Percentiles rank a stretch among this genome's conserved stretches.
Conservation (phyloP, 2,113 vertebrate species). For the Nycticryphes semicollaris region DNA sequence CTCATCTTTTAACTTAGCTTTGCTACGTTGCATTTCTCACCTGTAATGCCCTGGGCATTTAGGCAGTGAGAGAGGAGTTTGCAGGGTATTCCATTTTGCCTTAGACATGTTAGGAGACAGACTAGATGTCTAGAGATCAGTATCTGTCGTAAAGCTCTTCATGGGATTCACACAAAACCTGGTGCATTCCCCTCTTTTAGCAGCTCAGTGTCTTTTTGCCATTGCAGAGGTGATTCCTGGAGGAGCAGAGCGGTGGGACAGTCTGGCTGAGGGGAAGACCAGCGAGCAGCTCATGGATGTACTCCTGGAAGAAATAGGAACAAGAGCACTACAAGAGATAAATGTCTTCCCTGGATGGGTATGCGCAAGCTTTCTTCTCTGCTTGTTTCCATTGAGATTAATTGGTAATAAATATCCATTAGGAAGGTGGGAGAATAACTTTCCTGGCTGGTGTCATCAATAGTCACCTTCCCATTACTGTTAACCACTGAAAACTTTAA, state of each 20-base stretch:
- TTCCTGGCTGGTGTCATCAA: background rate
- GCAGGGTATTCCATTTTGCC: background rate
- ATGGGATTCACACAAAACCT: background rate
- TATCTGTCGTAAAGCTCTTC: background rate
- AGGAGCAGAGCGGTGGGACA: conserved; percentile 56
- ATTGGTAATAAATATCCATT: background rate
- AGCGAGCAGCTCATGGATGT: conserved; percentile 75
- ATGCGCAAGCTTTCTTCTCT: background rate
- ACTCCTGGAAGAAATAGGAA: conserved; percentile 74
- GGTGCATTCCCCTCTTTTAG: background rate
- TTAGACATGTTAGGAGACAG: background rate
- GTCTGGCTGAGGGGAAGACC: conserved; percentile 68
- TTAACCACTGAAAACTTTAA: background rate
- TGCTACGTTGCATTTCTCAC: background rate
- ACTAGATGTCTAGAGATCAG: background rate
- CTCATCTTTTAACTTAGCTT: background rate
- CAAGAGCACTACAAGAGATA: conserved; percentile 35
- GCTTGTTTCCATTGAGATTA: background rate
- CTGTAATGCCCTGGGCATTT: background rate
- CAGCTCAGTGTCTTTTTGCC: background rate
- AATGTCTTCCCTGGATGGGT: conserved; percentile 72
- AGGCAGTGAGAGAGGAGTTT: background rate
- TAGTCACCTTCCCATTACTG: background rate
- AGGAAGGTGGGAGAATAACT: background rate
- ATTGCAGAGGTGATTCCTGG: conserved; percentile 67